A percentile compares a stretch with the other conserved stretches of the same genome.
Conservation (phyloP, 1,140 invertebrate genomes). For the Rhagoletis pomonella region DNA sequence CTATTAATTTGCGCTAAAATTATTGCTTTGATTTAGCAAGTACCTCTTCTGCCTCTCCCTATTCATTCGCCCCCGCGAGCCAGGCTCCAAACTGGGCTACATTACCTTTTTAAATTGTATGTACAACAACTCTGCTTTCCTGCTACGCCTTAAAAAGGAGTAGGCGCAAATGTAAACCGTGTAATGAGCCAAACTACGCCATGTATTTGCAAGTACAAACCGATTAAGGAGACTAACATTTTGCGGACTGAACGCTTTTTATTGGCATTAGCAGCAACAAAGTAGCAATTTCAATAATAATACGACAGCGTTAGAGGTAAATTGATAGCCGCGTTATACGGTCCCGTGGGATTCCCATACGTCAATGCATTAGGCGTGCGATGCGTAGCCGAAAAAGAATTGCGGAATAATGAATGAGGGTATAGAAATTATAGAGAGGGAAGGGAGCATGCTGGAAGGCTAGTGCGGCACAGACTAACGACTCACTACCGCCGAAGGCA, state of each 20-base stretch:
- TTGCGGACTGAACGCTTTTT: not conserved
- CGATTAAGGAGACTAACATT: not conserved
- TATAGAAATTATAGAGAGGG: too few relatives aligned
- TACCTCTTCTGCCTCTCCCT: not conserved
- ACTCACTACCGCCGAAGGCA: not conserved
- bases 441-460: too few relatives aligned
- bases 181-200: conserved; percentile 29
- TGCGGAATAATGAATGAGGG: not conserved
- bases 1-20: conserved; percentile 5
- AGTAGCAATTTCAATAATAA: conserved; percentile 38
- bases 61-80: not conserved
- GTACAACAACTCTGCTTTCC: not conserved
- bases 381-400: not conserved
- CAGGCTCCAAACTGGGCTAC: not conserved
- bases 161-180: conserved; percentile 14
- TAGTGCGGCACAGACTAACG: too few relatives aligned
- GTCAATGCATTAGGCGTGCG: not conserved
- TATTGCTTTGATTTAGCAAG: not conserved
- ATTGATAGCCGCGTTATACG: not conserved
- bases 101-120: not conserved
- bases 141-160: not conserved
- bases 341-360: not conserved
- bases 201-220: not conserved
- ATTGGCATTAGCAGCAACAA: conserved; percentile 33
- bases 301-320: not conserved